phyloP scores from a whole-genome alignment of 2,888 invertebrate genomes.

The Malthinus flaveolus region DNA sequence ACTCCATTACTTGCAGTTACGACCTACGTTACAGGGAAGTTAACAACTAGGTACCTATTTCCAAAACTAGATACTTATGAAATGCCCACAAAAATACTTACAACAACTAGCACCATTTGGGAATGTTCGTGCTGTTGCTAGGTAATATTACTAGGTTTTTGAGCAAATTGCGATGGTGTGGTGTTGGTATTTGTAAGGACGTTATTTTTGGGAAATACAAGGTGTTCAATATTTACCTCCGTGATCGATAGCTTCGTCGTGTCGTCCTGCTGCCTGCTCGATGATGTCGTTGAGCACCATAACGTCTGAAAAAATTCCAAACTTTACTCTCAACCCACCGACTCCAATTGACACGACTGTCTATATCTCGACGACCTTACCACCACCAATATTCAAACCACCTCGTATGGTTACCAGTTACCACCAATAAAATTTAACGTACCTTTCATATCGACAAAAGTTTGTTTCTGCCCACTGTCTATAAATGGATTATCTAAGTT shows the following conservation, averaged over 20 bases:
- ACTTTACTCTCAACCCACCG: constrained; percentile 4
- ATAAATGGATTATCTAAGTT: constrained; percentile 91
- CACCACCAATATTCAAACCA: not conserved
- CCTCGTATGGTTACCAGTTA: no score
- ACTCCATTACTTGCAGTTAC: no score
- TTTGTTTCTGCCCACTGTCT: constrained; percentile 82
- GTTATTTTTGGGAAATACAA: constrained; percentile 31
- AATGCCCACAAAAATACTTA: not conserved
- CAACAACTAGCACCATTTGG: constrained; percentile 22
- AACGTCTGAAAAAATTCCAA: constrained; percentile 72
- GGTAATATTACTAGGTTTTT: constrained; percentile 24
- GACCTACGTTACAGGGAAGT: no score
- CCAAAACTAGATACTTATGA: no score
- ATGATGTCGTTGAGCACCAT: constrained; percentile 97
- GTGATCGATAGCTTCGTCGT: constrained; percentile 83
- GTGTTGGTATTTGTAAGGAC: constrained; percentile 38
- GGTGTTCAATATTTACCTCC: constrained; percentile 69
- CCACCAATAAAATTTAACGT: constrained; percentile 19
- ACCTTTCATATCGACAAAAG: constrained; percentile 88
- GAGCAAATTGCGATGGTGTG: constrained; percentile 56
- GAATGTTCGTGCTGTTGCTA: constrained; percentile 23
- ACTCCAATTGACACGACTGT: no score
- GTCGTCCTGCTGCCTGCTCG: constrained; percentile 90
- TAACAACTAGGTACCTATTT: no score
- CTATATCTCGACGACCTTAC: not conserved